phyloP scores from a whole-genome alignment of 2,113 vertebrate genomes.

The Xyrauchen texanus region DNA sequence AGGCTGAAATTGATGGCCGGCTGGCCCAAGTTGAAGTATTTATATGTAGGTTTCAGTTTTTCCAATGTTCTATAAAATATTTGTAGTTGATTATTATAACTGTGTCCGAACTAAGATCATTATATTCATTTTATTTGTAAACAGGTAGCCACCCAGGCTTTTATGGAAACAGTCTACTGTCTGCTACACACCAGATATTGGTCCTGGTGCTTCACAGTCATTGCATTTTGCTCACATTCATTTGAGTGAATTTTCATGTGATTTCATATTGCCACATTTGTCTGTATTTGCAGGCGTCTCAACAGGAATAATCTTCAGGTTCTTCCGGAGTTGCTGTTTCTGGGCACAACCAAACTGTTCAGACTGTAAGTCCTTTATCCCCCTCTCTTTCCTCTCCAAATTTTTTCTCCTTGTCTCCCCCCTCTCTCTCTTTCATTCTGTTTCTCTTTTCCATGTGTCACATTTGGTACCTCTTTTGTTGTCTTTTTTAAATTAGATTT shows the following conservation, averaged over 20 bases:
- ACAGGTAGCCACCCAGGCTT: no score
- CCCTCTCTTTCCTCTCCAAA: not conserved
- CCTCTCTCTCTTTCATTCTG: not conserved
- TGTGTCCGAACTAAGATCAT: not conserved
- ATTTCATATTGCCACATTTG: not conserved
- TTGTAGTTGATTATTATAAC: not conserved
- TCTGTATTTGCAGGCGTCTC: conserved; percentile 83
- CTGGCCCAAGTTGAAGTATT: conserved; percentile 33
- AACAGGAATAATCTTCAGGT: conserved; percentile 98
- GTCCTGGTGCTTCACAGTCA: no score
- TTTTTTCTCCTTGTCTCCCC: not conserved
- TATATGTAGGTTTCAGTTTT: conserved; percentile 21
- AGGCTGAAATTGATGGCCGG: conserved; percentile 12
- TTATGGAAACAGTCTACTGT: no score
- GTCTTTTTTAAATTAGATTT: not conserved
- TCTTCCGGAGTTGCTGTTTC: conserved; percentile 95
- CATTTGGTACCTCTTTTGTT: conserved; percentile 9
- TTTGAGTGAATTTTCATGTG: no score
- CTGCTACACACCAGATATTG: no score
- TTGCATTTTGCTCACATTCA: no score
- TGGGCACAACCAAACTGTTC: conserved; percentile 92
- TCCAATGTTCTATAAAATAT: not conserved
- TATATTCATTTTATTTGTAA: not conserved
- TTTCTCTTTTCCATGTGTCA: not conserved
- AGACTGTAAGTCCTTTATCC: conserved; percentile 87